Conservation (phyloP, 2,113 vertebrate genomes). For the Peromyscus maniculatus region DNA sequence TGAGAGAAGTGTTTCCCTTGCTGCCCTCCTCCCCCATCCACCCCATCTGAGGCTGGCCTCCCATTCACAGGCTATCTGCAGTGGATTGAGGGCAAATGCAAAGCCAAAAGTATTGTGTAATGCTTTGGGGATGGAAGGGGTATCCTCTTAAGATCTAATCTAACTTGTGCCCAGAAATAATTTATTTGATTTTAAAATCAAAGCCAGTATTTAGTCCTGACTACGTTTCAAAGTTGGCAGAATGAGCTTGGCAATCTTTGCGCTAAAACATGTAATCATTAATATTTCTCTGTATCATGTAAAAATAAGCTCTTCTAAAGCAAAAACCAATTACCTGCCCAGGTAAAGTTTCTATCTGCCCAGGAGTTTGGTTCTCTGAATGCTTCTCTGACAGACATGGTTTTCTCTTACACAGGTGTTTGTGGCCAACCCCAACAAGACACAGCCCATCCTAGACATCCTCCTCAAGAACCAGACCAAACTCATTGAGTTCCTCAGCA, state of each 20-base stretch:
- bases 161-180: background rate
- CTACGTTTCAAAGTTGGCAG: background rate
- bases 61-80: background rate
- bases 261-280: background rate
- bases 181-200: background rate
- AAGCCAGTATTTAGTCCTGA: background rate
- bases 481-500: conserved; percentile 98
- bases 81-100: too few species aligned
- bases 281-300: background rate
- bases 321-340: background rate
- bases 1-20: background rate
- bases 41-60: background rate
- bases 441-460: conserved; percentile 98
- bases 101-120: background rate
- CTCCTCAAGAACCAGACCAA: conserved; percentile 99
- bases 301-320: background rate
- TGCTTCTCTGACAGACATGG: background rate
- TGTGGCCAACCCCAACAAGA: conserved; percentile 98
- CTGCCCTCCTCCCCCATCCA: too few species aligned
- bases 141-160: background rate
- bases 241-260: background rate
- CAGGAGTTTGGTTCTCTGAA: background rate
- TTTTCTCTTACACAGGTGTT: conserved; percentile 90
- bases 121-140: background rate
- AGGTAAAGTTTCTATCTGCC: fast-evolving